Conservation (phyloP, 2,888 invertebrate species). For the Mythimna ferrago region DNA sequence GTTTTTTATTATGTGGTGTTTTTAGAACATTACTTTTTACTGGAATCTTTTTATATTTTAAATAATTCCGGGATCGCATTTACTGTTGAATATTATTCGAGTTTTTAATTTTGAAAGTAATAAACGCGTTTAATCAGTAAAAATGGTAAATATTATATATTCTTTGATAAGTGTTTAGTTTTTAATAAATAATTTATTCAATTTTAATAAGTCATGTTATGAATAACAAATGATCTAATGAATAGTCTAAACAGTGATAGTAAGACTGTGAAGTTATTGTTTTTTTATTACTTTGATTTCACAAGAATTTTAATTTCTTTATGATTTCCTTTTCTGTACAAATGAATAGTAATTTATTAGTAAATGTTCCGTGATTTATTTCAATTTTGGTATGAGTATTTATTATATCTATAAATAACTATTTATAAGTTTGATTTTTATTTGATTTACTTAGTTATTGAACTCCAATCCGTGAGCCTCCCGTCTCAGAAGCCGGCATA, state of each 20-base stretch:
- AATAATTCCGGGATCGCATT: background rate
- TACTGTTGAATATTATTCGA: slow-evolving; percentile 29
- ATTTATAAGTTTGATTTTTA: slow-evolving; percentile 20
- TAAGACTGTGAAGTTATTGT: slow-evolving; percentile 14
- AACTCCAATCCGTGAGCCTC: slow-evolving; percentile 2
- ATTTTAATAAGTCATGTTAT: slow-evolving; percentile 12
- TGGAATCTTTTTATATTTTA: slow-evolving; percentile 1
- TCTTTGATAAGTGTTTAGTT: slow-evolving; percentile 11
- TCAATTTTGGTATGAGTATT: background rate
- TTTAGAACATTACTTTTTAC: slow-evolving; percentile 27
- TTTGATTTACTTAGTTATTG: slow-evolving; percentile 11
- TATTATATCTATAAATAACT: background rate
- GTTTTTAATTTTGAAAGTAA: slow-evolving; percentile 22
- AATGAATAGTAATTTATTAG: slow-evolving; percentile 2
- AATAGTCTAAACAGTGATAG: slow-evolving; percentile 43
- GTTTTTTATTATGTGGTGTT: slow-evolving; percentile 25
- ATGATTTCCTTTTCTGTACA: background rate
- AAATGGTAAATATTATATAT: background rate
- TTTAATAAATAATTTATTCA: slow-evolving; percentile 34
- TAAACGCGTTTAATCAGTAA: background rate
- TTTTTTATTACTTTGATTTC: slow-evolving; percentile 15
- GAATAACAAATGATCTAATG: slow-evolving; percentile 18
- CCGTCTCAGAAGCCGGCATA: slow-evolving; percentile 18
- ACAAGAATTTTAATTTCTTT: background rate
- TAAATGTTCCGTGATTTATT: background rate